Evolutionary conservation across 2,113 vertebrate genomes (phyloP), one percentile per base, ranked within the genome.

Genomic region (Eonycteris spelaea): DNA sequence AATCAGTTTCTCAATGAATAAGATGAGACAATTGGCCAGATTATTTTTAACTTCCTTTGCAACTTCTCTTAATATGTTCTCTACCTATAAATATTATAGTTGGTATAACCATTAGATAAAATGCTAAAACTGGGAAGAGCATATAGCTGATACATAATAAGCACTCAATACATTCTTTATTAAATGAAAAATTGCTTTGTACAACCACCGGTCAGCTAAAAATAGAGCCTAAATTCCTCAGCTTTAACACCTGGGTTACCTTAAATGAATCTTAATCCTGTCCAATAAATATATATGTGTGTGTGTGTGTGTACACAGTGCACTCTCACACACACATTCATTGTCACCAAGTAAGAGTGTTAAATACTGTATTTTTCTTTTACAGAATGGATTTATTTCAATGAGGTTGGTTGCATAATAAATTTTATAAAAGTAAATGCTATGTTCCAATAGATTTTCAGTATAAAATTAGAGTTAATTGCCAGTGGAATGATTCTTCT

Each of bases 151-250:
- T 74, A 35, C 10, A 19, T 74, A 73, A 6, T 73, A 92, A 94
- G 33, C 51, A 24, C 8, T 45, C 38, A 21, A n/a, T 43, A 83
- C 9, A 40, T 80, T 89, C 95, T 90, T 94, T 40, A n/a, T 55
- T 97, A 86, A 95, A 93, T 86, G 13, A 93, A 57, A 24, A 8
- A 90, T 59, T 57, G 30, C 43, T 93, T 84, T 83, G 4, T 78
- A 74, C 71, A 84, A 84, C 8, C 22, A 79, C 3, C n/a, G n/a
- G 40, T 45, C 40, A 95, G 40, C 48, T 78, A 57, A 61, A 95
- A 95, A 80, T 77, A 45, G 7, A 40, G 26, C 35, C 80, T 48
- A 87, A 94, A 82, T 80, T 28, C 82, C 40, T 89, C 67, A 80
- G 1, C 21, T 63, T 13, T 28, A 92, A 79, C 6, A 28, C 21